These are phyloP conservation scores for Ammodytes marinus DNA, from an alignment of 2,113 vertebrate genomes.

Conservation along the genomic window DNA sequence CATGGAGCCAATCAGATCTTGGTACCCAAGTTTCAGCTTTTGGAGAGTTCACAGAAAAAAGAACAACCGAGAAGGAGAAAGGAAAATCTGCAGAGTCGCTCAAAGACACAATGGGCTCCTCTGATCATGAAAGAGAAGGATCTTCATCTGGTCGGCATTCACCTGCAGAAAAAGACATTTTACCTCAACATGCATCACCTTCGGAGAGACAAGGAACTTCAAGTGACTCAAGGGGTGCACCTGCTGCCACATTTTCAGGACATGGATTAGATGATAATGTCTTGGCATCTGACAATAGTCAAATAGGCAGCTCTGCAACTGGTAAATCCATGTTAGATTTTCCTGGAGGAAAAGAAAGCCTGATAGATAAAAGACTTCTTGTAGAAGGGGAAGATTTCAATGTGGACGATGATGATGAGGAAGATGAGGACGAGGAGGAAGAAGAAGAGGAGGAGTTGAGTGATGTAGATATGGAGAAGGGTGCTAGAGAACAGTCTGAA, in stretches of 20 bases:
- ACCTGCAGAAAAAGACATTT: constrained; percentile 70
- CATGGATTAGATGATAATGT: constrained; percentile 81
- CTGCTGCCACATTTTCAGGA: constrained; percentile 47
- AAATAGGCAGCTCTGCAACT: constrained; percentile 69
- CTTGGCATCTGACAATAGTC: constrained; percentile 76
- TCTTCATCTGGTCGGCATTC: constrained; percentile 71
- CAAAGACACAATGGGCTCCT: constrained; percentile 63
- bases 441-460: constrained; percentile 86
- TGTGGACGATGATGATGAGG: constrained; percentile 77
- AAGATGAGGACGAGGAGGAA: constrained; percentile 77
- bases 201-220: constrained; percentile 47
- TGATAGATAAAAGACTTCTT: constrained; percentile 78
- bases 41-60: constrained; percentile 62
- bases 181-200: constrained; percentile 49
- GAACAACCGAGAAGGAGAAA: constrained; percentile 63
- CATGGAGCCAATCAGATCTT: constrained; percentile 73
- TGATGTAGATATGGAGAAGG: constrained; percentile 95
- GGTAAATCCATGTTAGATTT: constrained; percentile 65
- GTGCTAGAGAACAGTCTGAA: constrained; percentile 93
- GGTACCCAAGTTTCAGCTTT: constrained; percentile 44
- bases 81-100: constrained; percentile 58
- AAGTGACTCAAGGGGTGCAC: constrained; percentile 28
- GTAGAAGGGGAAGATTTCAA: constrained; percentile 81
- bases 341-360: constrained; percentile 78
- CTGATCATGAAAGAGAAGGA: constrained; percentile 61